phyloP scores from a whole-genome alignment of 2,113 vertebrate species.

The Lamprotornis superbus region DNA sequence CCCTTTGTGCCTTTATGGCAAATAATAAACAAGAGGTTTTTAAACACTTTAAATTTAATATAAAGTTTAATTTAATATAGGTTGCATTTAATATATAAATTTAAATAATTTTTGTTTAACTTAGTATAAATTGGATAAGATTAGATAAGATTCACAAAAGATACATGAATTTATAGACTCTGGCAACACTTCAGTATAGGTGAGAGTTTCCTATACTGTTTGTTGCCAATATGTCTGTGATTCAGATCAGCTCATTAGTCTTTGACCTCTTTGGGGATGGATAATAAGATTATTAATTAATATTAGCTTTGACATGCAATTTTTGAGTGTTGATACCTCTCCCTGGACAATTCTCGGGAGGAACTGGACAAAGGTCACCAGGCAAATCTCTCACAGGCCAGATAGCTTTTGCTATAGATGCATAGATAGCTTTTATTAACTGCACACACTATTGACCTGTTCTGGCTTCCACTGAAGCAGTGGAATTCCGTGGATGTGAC shows the following conservation, averaged over 20 bases:
- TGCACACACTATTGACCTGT: not conserved
- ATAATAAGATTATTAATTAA: conserved; percentile 53
- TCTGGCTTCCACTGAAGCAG: not conserved
- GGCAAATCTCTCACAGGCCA: not conserved
- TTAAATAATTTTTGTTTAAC: not conserved
- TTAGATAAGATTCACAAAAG: not conserved
- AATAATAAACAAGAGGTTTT: not conserved
- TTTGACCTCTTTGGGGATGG: not conserved
- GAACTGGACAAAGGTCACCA: not conserved
- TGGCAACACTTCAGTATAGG: not conserved
- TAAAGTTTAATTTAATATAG: not conserved
- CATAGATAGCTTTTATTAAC: not conserved
- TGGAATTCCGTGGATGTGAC: not conserved
- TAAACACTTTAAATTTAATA: not conserved
- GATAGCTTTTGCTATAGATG: not conserved
- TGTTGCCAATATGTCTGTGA: not conserved
- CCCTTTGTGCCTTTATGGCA: not conserved
- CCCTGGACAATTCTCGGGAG: not conserved
- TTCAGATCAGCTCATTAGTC: conserved; percentile 32
- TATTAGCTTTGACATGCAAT: not conserved
- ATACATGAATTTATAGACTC: not conserved
- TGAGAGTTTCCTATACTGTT: not conserved
- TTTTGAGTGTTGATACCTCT: not conserved
- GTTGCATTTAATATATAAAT: not conserved
- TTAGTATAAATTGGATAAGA: not conserved